These are phyloP conservation scores for Boulengeromyrus knoepffleri DNA, from an alignment of 2,113 vertebrate species.

Conservation along the genomic window DNA sequence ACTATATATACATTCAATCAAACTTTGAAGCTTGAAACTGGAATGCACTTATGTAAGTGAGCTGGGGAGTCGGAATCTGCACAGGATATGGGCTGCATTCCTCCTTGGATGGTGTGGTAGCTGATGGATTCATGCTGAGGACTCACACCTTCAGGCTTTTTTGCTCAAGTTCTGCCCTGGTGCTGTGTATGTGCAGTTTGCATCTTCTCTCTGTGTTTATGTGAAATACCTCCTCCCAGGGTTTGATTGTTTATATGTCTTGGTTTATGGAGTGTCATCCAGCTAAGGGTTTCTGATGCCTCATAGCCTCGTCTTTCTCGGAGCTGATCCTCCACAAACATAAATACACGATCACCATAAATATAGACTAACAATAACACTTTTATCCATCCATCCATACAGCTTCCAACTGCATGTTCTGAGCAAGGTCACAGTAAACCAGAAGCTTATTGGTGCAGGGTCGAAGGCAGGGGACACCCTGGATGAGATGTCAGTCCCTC, in stretches of 20 bases:
- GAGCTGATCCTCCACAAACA: neutral
- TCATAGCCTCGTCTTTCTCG: neutral
- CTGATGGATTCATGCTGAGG: neutral
- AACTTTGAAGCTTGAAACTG: neutral
- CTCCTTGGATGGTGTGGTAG: neutral
- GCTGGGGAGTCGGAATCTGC: neutral
- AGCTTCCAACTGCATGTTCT: neutral
- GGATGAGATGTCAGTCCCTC: neutral
- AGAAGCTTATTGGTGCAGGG: neutral
- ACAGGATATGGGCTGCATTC: neutral
- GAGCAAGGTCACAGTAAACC: neutral
- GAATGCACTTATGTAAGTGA: neutral
- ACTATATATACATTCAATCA: neutral
- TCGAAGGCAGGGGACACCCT: neutral
- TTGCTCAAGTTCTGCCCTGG: neutral
- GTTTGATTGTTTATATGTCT: neutral
- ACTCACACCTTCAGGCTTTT: neutral
- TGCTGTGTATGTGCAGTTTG: neutral
- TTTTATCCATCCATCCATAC: neutral
- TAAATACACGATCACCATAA: neutral
- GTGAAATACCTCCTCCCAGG: neutral
- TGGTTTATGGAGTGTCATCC: neutral
- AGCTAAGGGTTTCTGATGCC: neutral
- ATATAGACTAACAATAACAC: neutral
- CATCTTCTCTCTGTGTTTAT: neutral